phyloP scores from a whole-genome alignment of 2,888 invertebrate species.

The Pheosia gnoma region DNA sequence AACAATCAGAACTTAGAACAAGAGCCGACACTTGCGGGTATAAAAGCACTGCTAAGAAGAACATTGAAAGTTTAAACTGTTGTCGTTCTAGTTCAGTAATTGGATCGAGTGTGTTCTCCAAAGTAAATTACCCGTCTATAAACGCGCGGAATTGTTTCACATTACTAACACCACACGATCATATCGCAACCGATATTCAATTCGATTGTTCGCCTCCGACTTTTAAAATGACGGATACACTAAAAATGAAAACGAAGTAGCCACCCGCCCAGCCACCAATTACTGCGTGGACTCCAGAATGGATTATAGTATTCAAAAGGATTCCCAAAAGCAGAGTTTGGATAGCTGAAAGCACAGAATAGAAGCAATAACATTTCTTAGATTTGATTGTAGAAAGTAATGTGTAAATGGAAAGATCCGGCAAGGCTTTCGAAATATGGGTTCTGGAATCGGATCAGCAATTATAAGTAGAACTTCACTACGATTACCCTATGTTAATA shows the following conservation, averaged over 20 bases:
- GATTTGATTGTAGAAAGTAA: no score
- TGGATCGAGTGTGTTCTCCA: conserved; percentile 19
- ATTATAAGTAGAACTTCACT: neutral
- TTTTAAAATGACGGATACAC: no score
- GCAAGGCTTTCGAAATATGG: neutral
- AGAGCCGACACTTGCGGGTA: neutral
- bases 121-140: conserved; percentile 24
- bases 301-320: no score
- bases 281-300: no score
- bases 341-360: no score
- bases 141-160: conserved; percentile 10
- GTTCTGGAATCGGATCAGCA: neutral
- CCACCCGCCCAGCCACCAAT: no score
- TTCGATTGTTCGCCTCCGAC: no score
- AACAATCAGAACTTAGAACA: neutral
- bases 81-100: conserved; percentile 11
- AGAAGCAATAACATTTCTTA: no score
- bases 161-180: conserved; percentile 14
- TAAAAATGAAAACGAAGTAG: no score
- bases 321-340: no score
- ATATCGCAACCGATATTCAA: neutral
- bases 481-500: neutral
- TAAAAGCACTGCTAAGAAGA: neutral
- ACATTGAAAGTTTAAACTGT: neutral
- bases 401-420: no score